Base-by-base conservation (phyloP, 2,797 vertebrate genomes). In the Sebastes diaconus region DNA sequence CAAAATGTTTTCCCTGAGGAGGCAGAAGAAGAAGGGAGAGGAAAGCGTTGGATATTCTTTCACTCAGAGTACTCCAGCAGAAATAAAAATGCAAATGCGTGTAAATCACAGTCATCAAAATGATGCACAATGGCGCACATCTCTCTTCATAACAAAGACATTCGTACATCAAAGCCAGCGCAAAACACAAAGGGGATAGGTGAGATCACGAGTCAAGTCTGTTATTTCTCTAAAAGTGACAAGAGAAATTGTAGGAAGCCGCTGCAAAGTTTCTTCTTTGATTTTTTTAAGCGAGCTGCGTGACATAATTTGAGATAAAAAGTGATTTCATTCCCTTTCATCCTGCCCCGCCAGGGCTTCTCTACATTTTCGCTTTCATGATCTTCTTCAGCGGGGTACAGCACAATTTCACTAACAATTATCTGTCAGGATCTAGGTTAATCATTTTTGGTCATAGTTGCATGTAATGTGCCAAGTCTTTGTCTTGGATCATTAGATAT, bases 1-100 rank as follows among this genome's bases (percentile, higher is more conserved):
- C 79, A 95, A 71, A 76, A 93, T 94, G 81, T 89, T 93, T 80
- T 93, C 92, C 73, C 93, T 95, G 73, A 57, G 22, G 29, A 64
- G 3, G 54, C 1, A 72, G 50, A 27, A 34, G 39, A 32, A 24
- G 6, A 11, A 22, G 4, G 16, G 42, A 55, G 5, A 59, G 0
- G 27, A 3, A 78, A 12, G 8, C 1, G 57, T 55, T 29, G 9
- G 9, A 54, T 6, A 32, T 32, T 30, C 7, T 65, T 72, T 36
- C 13, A 64, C 2, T 24, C 24, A 42, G 13, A 42, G 60, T 8
- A 50, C n/a, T 70, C 24, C 9, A 36, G 67, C 34, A 74, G 65
- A 75, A 68, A 55, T 13, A 50, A 71, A 60, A 60, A 46, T 80
- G 8, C 18, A 18, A 72, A 73, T 65, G n/a, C 2, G 8, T 66